Evolutionary conservation across 1,140 invertebrate species (phyloP).

Genomic region (Notospermus geniculatus): DNA sequence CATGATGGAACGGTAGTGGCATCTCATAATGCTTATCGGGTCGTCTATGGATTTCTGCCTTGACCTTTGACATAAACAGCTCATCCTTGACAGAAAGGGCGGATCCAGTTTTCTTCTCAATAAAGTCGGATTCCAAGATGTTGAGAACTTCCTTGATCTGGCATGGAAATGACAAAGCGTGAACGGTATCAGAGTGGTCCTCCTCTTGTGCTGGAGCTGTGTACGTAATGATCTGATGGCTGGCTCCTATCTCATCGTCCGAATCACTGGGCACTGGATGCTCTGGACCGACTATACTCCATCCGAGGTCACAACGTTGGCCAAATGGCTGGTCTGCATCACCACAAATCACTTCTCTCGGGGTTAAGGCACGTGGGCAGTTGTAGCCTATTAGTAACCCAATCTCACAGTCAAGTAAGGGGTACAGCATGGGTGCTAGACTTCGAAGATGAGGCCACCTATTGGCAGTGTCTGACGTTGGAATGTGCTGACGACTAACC

Average conservation of each 20-base stretch:
- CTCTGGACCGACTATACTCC: slow-evolving; percentile 23
- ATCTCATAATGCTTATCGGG: slow-evolving; percentile 27
- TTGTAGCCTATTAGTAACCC: slow-evolving; percentile 24
- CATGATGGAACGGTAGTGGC: slow-evolving; percentile 13
- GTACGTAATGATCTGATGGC: neutral
- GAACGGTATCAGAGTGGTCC: too few species aligned
- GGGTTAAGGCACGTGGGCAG: slow-evolving; percentile 14
- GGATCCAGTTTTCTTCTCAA: too few species aligned
- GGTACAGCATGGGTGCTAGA: neutral
- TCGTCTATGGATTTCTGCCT: slow-evolving; percentile 2
- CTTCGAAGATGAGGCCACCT: slow-evolving; percentile 14
- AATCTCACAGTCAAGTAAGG: slow-evolving; percentile 13
- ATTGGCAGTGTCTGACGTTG: slow-evolving; percentile 13
- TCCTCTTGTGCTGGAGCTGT: neutral
- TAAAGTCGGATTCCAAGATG: too few species aligned
- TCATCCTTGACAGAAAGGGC: slow-evolving; percentile 20
- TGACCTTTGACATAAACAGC: too few species aligned
- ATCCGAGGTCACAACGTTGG: slow-evolving; percentile 18
- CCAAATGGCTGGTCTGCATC: slow-evolving; percentile 14
- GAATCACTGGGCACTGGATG: neutral
- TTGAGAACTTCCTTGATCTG: too few species aligned
- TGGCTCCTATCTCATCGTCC: neutral
- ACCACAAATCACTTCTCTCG: slow-evolving; percentile 17
- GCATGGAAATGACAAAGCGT: too few species aligned
- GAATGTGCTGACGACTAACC: slow-evolving; percentile 21